phyloP scores from a whole-genome alignment of 2,888 invertebrate species.

The Cylloceria caligata region DNA sequence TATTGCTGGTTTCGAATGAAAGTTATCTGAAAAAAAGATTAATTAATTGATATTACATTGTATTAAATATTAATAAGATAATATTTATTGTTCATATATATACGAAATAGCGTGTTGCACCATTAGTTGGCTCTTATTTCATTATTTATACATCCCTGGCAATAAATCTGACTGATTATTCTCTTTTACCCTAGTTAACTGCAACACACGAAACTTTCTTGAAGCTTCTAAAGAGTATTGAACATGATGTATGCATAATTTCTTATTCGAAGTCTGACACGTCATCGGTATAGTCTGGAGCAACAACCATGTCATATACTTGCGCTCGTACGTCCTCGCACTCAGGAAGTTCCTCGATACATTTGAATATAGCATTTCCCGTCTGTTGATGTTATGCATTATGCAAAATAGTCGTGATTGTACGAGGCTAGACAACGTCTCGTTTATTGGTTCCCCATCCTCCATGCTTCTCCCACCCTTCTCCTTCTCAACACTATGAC shows the following conservation, averaged over 20 bases:
- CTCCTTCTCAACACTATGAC: slow-evolving; percentile 22
- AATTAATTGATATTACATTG: no score
- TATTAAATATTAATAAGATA: no score
- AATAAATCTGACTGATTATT: no score
- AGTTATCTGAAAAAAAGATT: no score
- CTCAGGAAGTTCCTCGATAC: slow-evolving; percentile 47
- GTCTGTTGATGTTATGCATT: slow-evolving; percentile 66
- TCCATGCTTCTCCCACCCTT: slow-evolving; percentile 1
- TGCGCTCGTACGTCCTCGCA: slow-evolving; percentile 3
- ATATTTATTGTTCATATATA: no score
- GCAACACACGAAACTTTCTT: no score
- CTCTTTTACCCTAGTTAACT: no score
- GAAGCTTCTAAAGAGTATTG: no score
- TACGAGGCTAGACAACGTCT: slow-evolving; percentile 50
- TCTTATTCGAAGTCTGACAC: slow-evolving; percentile 5
- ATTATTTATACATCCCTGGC: no score
- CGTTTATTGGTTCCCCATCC: slow-evolving; percentile 30
- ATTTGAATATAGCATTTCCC: slow-evolving; percentile 60
- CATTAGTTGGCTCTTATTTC: no score
- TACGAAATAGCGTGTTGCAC: no score
- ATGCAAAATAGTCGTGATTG: slow-evolving; percentile 70
- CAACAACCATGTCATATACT: background rate
- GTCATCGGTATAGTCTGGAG: background rate
- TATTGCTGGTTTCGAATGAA: no score
- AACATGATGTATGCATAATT: background rate